phyloP scores from a whole-genome alignment of 2,113 vertebrate species.

The Ivindomyrus marchei region DNA sequence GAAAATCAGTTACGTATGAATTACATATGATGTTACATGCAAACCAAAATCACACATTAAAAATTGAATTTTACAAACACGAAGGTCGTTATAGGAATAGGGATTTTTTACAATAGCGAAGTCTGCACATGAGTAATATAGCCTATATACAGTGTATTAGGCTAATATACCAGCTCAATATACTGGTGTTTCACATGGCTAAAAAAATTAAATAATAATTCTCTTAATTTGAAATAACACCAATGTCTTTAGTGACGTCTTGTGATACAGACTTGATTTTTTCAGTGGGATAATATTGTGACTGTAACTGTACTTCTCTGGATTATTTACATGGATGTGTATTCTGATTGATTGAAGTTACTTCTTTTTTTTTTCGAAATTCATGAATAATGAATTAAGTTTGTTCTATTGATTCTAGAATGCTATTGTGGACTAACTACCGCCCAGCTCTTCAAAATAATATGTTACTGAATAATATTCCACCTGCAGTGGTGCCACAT shows the following conservation, averaged over 20 bases:
- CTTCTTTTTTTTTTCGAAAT: not conserved
- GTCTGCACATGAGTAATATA: not conserved
- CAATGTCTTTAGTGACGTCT: not conserved
- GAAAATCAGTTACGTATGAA: not conserved
- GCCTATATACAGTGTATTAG: not conserved
- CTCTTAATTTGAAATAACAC: not conserved
- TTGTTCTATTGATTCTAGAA: constrained; percentile 49
- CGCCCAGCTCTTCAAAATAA: constrained; percentile 56
- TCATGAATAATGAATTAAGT: not conserved
- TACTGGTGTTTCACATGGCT: not conserved
- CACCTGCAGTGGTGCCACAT: constrained; percentile 76
- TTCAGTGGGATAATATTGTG: not conserved
- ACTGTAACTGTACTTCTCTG: not conserved
- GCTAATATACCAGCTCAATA: not conserved
- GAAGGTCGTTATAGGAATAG: not conserved
- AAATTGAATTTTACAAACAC: not conserved
- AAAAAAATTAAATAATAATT: not conserved
- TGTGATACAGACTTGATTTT: not conserved
- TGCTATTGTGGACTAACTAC: constrained; percentile 54
- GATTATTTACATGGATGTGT: not conserved
- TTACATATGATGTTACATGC: not conserved
- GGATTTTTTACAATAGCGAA: not conserved
- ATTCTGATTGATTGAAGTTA: not conserved
- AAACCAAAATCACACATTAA: not conserved
- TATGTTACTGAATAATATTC: constrained; percentile 92